phyloP scores from a whole-genome alignment of 2,797 vertebrate species.

The Ciconia nigra region DNA sequence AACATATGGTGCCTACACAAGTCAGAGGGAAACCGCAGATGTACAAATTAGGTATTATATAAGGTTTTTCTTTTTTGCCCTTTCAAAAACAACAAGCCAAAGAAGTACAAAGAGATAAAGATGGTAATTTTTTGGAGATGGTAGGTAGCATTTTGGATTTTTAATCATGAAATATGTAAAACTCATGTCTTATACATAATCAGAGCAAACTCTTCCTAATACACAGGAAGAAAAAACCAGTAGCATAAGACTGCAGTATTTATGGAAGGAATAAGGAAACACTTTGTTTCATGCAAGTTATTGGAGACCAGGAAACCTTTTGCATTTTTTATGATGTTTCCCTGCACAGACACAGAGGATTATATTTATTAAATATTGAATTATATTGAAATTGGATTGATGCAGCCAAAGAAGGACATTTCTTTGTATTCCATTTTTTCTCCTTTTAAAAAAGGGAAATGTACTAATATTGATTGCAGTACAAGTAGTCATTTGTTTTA shows the following conservation, averaged over 20 bases:
- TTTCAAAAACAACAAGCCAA: conserved; percentile 66
- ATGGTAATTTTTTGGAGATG: conserved; percentile 36
- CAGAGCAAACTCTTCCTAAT: conserved; percentile 53
- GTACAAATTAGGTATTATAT: conserved; percentile 88
- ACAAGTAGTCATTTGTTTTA: conserved; percentile 75
- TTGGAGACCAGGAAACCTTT: conserved; percentile 58
- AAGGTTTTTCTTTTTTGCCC: conserved; percentile 76
- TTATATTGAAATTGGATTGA: conserved; percentile 75
- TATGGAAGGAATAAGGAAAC: conserved; percentile 58
- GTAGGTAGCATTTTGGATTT: conserved; percentile 62
- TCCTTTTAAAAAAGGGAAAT: conserved; percentile 67
- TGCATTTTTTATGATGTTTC: conserved; percentile 74
- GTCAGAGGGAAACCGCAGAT: conserved; percentile 84
- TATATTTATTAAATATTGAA: conserved; percentile 78
- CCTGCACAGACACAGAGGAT: conserved; percentile 65
- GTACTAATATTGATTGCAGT: conserved; percentile 68
- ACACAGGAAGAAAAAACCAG: neutral
- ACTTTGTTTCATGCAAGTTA: conserved; percentile 59
- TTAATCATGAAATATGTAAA: conserved; percentile 67
- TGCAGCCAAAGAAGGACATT: conserved; percentile 67
- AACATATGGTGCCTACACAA: conserved; percentile 87
- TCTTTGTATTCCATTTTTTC: conserved; percentile 61
- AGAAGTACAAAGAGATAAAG: conserved; percentile 64
- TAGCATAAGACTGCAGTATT: conserved; percentile 53
- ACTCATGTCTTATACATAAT: conserved; percentile 44